A percentile compares a stretch with the other conserved stretches of the same genome.
Conservation (phyloP, 1,140 invertebrate species). For the Diorhabda sublineata region DNA sequence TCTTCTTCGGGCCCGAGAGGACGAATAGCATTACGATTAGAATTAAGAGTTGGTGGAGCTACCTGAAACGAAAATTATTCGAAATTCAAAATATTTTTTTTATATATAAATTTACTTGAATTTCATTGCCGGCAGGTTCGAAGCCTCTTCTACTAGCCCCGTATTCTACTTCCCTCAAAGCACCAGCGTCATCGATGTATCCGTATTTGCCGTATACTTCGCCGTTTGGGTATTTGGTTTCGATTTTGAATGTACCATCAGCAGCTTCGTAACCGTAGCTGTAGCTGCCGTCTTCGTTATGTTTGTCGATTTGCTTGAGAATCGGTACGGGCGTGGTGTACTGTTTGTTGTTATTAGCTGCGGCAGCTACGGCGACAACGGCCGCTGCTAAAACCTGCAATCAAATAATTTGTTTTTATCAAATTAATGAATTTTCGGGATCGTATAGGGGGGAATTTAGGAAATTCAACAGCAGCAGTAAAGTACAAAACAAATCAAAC, state of each 20-base stretch:
- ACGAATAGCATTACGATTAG: slow-evolving; percentile 49
- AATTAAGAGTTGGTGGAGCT: slow-evolving; percentile 64
- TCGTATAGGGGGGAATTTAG: too few species aligned
- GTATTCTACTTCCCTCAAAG: slow-evolving; percentile 68
- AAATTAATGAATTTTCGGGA: neutral
- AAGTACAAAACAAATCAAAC: too few species aligned
- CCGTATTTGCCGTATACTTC: slow-evolving; percentile 80
- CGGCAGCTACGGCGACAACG: slow-evolving; percentile 29
- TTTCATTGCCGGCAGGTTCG: slow-evolving; percentile 68
- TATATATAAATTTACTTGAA: slow-evolving; percentile 55
- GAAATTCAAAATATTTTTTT: neutral
- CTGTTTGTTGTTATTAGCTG: slow-evolving; percentile 35
- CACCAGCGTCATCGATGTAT: slow-evolving; percentile 75
- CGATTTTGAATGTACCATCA: slow-evolving; percentile 89
- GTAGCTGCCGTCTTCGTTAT: slow-evolving; percentile 82
- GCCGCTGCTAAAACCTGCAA: slow-evolving; percentile 40
- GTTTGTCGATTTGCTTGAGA: slow-evolving; percentile 66
- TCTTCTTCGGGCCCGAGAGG: slow-evolving; percentile 61
- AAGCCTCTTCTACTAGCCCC: slow-evolving; percentile 73
- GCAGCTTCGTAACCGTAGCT: slow-evolving; percentile 85
- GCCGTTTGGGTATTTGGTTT: slow-evolving; percentile 77
- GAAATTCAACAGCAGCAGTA: too few species aligned
- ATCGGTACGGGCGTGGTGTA: slow-evolving; percentile 64
- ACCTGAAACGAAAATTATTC: slow-evolving; percentile 4
- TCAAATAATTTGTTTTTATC: slow-evolving; percentile 18